Evolutionary conservation across 1,140 invertebrate genomes (phyloP).

Genomic region (Drosophila bipectinata): DNA sequence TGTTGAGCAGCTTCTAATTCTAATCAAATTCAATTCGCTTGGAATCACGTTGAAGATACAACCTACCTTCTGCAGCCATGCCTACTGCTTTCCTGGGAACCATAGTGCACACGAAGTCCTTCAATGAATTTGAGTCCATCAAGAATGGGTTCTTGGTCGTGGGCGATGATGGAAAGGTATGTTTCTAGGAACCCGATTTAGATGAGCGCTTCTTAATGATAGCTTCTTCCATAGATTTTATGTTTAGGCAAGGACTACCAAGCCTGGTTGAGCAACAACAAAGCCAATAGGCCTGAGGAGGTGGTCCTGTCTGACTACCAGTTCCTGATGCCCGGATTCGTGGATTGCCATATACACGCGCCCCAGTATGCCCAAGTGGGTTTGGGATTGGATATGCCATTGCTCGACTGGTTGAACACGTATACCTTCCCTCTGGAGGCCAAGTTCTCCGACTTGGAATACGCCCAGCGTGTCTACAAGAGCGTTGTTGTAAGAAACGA

Average conservation of each 20-base stretch:
- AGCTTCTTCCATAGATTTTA: slow-evolving; percentile 50
- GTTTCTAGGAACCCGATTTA: no score
- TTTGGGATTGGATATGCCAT: slow-evolving; percentile 90
- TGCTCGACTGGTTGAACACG: slow-evolving; percentile 93
- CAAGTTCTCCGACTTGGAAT: slow-evolving; percentile 88
- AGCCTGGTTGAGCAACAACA: slow-evolving; percentile 24
- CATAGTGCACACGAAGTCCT: slow-evolving; percentile 73
- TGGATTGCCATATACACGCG: slow-evolving; percentile 95
- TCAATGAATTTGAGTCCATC: slow-evolving; percentile 72
- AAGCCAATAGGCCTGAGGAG: slow-evolving; percentile 12
- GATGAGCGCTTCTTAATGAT: neutral
- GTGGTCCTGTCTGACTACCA: slow-evolving; percentile 85
- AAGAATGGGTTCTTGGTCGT: slow-evolving; percentile 69
- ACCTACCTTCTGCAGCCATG: slow-evolving; percentile 20
- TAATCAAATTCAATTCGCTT: slow-evolving; percentile 2
- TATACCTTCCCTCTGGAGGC: slow-evolving; percentile 95
- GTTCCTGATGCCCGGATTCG: slow-evolving; percentile 93
- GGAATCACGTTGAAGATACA: slow-evolving; percentile 10
- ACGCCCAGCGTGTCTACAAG: slow-evolving; percentile 89
- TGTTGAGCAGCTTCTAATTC: slow-evolving; percentile 28
- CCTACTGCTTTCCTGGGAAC: slow-evolving; percentile 60
- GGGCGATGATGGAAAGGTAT: slow-evolving; percentile 61
- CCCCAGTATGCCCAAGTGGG: slow-evolving; percentile 94
- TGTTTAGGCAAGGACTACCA: slow-evolving; percentile 58
- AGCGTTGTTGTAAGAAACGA: slow-evolving; percentile 89